Evolutionary conservation across 2,113 vertebrate genomes (phyloP).

Genomic region (Gallinago undulata): DNA sequence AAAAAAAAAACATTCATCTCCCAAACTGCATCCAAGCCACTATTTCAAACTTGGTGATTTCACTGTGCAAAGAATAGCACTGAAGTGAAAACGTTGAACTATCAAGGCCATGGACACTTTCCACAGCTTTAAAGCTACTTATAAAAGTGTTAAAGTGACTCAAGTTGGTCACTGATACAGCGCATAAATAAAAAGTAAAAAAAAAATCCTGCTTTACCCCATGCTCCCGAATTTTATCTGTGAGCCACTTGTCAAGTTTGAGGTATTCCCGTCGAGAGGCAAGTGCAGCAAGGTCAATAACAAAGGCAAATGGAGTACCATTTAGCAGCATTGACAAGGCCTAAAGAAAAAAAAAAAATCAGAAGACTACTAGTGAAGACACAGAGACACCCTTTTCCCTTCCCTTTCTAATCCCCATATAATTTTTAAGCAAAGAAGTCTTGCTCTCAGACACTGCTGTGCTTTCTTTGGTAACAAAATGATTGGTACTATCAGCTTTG

Average conservation of each 20-base stretch:
- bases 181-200: slow-evolving; percentile 39
- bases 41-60: slow-evolving; percentile 46
- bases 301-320: slow-evolving; percentile 99
- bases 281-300: slow-evolving; percentile 99
- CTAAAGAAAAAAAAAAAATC: slow-evolving; percentile 72
- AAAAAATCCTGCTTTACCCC: slow-evolving; percentile 83
- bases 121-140: slow-evolving; percentile 32
- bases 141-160: background rate
- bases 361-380: slow-evolving; percentile 53
- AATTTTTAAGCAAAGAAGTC: background rate
- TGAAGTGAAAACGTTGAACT: background rate
- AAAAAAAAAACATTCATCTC: background rate
- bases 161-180: slow-evolving; percentile 22
- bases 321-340: slow-evolving; percentile 99
- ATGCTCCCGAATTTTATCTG: slow-evolving; percentile 99
- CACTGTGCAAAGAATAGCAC: background rate
- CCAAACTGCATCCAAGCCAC: background rate
- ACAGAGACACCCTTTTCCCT: background rate
- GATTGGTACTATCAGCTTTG: background rate
- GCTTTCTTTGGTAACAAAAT: background rate
- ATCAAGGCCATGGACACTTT: background rate
- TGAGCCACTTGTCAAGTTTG: slow-evolving; percentile 99
- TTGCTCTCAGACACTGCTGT: background rate
- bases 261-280: slow-evolving; percentile 99
- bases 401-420: background rate